A percentile compares a stretch with the other conserved stretches of the same genome.
phyloP scores from a whole-genome alignment of 2,888 invertebrate genomes.

The Furcula furcula region DNA sequence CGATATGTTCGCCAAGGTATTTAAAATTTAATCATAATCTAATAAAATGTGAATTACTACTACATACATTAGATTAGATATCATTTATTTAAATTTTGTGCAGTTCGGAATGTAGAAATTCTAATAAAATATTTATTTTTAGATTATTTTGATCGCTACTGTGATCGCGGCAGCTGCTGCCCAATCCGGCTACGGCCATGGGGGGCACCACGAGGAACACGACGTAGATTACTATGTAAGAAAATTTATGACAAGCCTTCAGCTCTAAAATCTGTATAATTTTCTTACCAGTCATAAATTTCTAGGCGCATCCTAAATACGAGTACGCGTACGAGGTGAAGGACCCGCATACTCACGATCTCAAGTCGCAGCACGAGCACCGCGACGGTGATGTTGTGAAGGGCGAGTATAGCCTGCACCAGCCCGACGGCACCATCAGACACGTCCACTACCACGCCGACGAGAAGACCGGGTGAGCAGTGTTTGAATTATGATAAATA shows the following conservation, averaged over 20 bases:
- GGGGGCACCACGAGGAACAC: slow-evolving; percentile 3
- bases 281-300: neutral
- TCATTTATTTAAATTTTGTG: too few species aligned
- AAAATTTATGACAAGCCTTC: neutral
- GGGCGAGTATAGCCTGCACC: slow-evolving; percentile 64
- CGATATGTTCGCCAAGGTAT: neutral
- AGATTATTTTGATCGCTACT: slow-evolving; percentile 3
- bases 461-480: slow-evolving; percentile 22
- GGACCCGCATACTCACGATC: slow-evolving; percentile 70
- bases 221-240: slow-evolving; percentile 12
- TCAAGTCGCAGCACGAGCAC: slow-evolving; percentile 48
- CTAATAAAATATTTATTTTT: neutral
- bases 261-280: neutral
- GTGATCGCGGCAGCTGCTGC: slow-evolving; percentile 21
- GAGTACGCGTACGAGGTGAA: slow-evolving; percentile 65
- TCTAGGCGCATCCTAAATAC: slow-evolving; percentile 49
- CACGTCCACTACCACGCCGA: slow-evolving; percentile 67
- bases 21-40: too few species aligned
- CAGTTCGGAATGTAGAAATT: too few species aligned
- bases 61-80: too few species aligned
- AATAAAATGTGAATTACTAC: too few species aligned
- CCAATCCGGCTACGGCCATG: slow-evolving; percentile 10
- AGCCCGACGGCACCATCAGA: slow-evolving; percentile 65
- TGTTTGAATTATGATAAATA: too few species aligned
- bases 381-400: slow-evolving; percentile 53